Evolutionary conservation across 2,888 invertebrate species (phyloP), one percentile per base, ranked within the genome.

Genomic region (Dioctria rufipes): DNA sequence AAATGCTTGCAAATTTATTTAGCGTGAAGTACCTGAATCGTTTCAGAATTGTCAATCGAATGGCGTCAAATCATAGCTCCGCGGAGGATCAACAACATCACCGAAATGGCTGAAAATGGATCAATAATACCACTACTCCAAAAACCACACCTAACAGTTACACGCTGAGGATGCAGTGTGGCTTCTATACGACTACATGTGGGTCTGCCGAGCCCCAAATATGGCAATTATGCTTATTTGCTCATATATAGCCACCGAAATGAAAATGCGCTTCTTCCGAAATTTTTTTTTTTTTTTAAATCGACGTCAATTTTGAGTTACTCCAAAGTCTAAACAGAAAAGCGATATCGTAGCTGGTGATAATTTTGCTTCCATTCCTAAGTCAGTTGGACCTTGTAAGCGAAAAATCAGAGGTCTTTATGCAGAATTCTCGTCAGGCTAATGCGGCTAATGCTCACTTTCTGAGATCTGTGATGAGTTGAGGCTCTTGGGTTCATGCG

Each of bases 341-440:
- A n/a, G n/a, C n/a, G n/a, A n/a, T n/a, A n/a, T n/a, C n/a, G n/a
- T n/a, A n/a, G n/a, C n/a, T n/a, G 58, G 13, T 9, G 58, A 58
- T 58, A 4, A 58, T 58, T 58, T 58, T 58, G 46, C 13, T 71
- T 49, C 71, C 42, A 49, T 49, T 71, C 43, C 49, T 49, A 6
- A 8, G 46, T 46, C 43, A 9, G n/a, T 71, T 71, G 71, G 13
- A 71, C 46, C 71, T 71, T 71, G 71, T 71, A 13, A 71, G 49
- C 49, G 49, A 49, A 71, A 46, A 71, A 71, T 46, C 25, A 11
- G 4, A 71, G 71, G 51, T 46, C 25, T 71, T 71, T 49, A 11
- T 8, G 71, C 71, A 9, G 25, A 46, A 49, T 71, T 49, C 25
- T 71, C 25, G 46, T 49, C 71, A 71, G 37, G 37, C 46, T 37